A percentile compares a stretch with the other conserved stretches of the same genome.
Evolutionary conservation across 2,888 invertebrate genomes (phyloP).

Genomic region (Frankliniella intonsa): DNA sequence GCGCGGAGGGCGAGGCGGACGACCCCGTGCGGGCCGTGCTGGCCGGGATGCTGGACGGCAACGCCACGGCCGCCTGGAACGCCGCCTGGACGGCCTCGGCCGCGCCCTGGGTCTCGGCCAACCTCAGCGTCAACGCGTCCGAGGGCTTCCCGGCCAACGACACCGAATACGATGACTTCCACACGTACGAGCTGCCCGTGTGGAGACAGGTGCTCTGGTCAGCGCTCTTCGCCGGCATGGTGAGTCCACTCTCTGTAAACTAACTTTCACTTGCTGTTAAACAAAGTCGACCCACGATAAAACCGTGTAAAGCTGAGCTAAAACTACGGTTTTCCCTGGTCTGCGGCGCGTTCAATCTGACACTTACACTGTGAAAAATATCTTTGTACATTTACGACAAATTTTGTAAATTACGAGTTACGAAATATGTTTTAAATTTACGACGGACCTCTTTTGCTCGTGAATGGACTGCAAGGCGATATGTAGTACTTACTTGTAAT

Average conservation of each 20-base stretch:
- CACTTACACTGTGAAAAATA: no score
- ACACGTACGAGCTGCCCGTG: slow-evolving; percentile 1
- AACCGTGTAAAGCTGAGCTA: no score
- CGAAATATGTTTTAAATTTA: no score
- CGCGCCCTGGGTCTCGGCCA: not conserved
- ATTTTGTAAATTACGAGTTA: no score
- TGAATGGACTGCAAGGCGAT: no score
- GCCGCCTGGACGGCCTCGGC: not conserved
- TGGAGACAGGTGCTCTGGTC: slow-evolving; percentile 7
- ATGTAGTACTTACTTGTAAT: no score
- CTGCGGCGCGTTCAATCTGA: no score
- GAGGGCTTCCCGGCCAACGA: not conserved
- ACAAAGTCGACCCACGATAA: no score
- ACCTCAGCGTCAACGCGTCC: not conserved
- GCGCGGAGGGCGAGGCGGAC: not conserved
- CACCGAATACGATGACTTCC: not conserved
- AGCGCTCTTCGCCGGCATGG: slow-evolving; percentile 8
- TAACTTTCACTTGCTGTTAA: no score
- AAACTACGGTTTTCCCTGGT: no score
- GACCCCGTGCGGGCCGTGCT: not conserved
- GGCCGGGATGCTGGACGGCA: not conserved
- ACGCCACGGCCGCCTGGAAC: not conserved
- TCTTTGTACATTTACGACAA: no score
- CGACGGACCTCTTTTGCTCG: no score
- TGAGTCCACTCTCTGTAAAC: not conserved